phyloP scores from a whole-genome alignment of 2,113 vertebrate genomes.

The Chlorodrepanis virens region DNA sequence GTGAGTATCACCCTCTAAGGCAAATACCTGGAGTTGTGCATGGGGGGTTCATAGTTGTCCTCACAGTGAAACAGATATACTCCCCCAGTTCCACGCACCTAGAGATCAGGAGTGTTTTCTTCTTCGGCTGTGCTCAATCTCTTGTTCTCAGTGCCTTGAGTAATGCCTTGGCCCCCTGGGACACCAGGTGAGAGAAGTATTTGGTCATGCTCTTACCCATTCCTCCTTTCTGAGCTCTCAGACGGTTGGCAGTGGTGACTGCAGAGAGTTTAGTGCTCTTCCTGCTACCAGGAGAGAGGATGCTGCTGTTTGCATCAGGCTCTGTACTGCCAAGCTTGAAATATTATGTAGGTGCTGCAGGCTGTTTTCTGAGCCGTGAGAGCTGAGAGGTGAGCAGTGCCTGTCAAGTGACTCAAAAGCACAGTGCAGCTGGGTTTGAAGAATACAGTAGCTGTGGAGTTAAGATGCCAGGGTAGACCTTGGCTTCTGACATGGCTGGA shows the following conservation, averaged over 20 bases:
- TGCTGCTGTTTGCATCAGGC: not conserved
- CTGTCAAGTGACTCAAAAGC: not conserved
- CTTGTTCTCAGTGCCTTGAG: not conserved
- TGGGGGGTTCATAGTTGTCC: fast-evolving
- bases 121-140: not conserved
- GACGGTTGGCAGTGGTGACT: not conserved
- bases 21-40: not conserved
- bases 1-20: slow-evolving; percentile 64
- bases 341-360: not conserved
- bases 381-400: not conserved
- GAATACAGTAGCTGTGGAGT: not conserved
- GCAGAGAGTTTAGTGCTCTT: not conserved
- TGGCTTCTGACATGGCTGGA: not conserved
- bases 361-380: not conserved
- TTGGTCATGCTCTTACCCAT: not conserved
- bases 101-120: not conserved
- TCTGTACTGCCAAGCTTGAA: not conserved
- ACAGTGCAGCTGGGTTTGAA: not conserved
- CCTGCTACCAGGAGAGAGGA: not conserved
- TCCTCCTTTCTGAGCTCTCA: not conserved
- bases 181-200: not conserved
- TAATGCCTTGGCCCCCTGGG: not conserved
- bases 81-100: fast-evolving
- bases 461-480: not conserved
- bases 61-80: not conserved